Evolutionary conservation across 1,140 invertebrate species (phyloP).

Genomic region (Lepidotrigona ventralis): DNA sequence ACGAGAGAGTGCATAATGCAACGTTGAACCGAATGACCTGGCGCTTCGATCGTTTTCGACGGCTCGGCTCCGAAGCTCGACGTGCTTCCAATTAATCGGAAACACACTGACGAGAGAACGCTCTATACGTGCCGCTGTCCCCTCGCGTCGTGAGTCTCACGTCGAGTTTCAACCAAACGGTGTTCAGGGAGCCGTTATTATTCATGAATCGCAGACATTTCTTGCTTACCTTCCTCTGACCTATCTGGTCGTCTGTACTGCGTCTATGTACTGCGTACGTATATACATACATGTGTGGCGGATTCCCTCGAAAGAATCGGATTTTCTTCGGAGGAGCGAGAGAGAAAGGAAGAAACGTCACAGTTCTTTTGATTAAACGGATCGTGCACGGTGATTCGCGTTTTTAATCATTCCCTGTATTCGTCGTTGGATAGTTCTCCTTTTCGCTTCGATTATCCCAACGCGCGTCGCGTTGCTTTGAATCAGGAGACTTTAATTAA

Average conservation of each 20-base stretch:
- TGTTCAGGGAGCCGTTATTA: constrained; percentile 36
- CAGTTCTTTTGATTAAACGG: not conserved
- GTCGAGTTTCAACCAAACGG: constrained; percentile 16
- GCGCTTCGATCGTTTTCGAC: not conserved
- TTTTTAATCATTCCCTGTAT: not conserved
- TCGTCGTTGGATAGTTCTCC: not conserved
- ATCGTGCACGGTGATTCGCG: not conserved
- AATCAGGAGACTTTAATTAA: constrained; percentile 16
- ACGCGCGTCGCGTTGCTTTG: not conserved
- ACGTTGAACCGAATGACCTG: not conserved
- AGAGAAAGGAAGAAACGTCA: not conserved
- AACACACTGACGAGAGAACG: not conserved
- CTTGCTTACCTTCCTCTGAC: constrained; percentile 25
- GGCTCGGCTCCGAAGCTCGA: not conserved
- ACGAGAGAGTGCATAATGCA: constrained; percentile 24
- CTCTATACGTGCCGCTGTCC: not conserved
- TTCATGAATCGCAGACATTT: constrained; percentile 48
- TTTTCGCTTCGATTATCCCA: not conserved
- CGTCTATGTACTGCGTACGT: no score
- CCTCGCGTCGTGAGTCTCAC: not conserved
- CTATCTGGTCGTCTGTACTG: constrained; percentile 35
- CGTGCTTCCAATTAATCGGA: constrained; percentile 15
- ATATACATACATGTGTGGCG: constrained; percentile 14
- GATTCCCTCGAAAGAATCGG: not conserved
- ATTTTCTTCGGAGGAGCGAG: not conserved